Percentiles rank a stretch among this genome's conserved stretches.
Conservation (phyloP, 2,888 invertebrate species). For the Drepana falcataria region DNA sequence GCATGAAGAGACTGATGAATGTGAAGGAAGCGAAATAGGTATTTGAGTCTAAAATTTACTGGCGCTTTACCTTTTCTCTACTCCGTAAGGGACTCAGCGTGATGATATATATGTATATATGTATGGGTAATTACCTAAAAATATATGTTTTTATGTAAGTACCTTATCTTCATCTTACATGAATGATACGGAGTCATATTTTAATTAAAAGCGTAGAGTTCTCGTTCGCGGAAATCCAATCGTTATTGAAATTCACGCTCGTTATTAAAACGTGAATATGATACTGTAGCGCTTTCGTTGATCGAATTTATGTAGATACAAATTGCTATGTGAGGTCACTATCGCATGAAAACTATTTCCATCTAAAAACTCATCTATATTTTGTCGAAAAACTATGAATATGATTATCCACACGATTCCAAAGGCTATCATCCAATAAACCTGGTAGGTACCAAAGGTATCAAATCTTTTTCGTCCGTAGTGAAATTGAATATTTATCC, state of each 20-base stretch:
- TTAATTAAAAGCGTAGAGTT: no score
- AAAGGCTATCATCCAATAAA: slow-evolving; percentile 76
- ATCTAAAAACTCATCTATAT: slow-evolving; percentile 52
- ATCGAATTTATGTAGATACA: slow-evolving; percentile 32
- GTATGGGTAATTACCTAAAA: no score
- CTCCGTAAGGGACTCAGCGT: no score
- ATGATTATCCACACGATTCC: slow-evolving; percentile 75
- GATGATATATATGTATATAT: no score
- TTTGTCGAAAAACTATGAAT: slow-evolving; percentile 71
- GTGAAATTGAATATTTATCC: slow-evolving; percentile 79
- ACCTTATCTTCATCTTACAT: neutral
- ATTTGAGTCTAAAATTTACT: no score
- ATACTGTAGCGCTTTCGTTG: slow-evolving; percentile 10
- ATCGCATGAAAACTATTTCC: slow-evolving; percentile 42
- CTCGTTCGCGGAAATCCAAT: neutral
- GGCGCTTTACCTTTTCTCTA: no score
- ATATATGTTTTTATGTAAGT: neutral
- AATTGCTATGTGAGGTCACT: slow-evolving; percentile 24
- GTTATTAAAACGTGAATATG: neutral
- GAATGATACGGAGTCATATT: neutral
- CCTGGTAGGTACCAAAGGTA: slow-evolving; percentile 73
- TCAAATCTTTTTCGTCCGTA: slow-evolving; percentile 78
- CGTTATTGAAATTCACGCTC: neutral
- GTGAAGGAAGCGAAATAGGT: no score
- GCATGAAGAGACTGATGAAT: no score